These are phyloP conservation scores for Sterna hirundo DNA, from an alignment of 2,113 vertebrate species.

Conservation along the genomic window DNA sequence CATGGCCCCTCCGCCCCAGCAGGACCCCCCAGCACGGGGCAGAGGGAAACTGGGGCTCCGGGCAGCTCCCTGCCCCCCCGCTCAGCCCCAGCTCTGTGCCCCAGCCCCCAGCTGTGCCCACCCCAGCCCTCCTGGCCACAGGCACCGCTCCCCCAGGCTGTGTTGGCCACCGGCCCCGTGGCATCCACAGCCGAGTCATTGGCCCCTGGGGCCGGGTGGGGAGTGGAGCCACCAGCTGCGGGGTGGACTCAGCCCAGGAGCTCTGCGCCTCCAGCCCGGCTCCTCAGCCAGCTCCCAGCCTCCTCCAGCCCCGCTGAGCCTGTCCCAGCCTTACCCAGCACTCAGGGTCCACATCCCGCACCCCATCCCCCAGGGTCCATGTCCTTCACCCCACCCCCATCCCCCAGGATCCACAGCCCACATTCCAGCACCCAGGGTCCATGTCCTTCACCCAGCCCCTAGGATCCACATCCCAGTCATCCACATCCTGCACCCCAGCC, in stretches of 20 bases:
- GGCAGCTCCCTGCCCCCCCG: neutral
- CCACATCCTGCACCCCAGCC: neutral
- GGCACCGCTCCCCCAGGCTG: neutral
- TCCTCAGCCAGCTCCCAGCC: neutral
- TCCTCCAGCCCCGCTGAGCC: neutral
- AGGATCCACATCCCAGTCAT: too few species aligned
- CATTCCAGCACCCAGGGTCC: neutral
- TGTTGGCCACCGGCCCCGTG: rapidly evolving
- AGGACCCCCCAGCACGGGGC: rapidly evolving
- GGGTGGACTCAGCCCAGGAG: neutral
- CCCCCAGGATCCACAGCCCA: too few species aligned
- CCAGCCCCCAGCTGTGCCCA: rapidly evolving
- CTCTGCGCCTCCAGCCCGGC: neutral
- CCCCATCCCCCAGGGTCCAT: neutral
- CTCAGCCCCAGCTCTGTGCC: neutral
- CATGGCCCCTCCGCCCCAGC: rapidly evolving
- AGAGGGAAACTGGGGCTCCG: rapidly evolving
- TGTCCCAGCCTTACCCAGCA: neutral
- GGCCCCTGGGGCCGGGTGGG: neutral
- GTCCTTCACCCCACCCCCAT: neutral
- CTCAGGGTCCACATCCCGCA: neutral
- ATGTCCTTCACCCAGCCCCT: neutral
- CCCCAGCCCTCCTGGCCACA: neutral
- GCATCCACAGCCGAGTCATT: neutral
- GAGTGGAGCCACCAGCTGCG: neutral